Evolutionary conservation across 2,797 vertebrate genomes (phyloP).

Genomic region (Peromyscus melanophrys): DNA sequence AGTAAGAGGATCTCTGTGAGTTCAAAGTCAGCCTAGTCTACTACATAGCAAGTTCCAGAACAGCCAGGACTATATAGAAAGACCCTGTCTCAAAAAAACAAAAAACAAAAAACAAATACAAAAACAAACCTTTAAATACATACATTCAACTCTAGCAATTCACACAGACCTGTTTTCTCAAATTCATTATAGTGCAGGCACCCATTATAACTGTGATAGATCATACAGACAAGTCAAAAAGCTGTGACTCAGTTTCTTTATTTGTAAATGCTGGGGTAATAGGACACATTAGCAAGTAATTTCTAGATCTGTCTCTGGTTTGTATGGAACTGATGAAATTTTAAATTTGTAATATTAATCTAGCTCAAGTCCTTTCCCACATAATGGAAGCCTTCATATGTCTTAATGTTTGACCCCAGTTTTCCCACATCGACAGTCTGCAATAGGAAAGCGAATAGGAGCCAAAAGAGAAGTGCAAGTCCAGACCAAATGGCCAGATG

Average conservation of each 20-base stretch:
- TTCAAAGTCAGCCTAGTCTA: not conserved
- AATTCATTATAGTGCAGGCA: not conserved
- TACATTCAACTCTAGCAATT: not conserved
- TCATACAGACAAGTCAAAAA: constrained; percentile 20
- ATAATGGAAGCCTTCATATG: constrained; percentile 51
- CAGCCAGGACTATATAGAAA: not conserved
- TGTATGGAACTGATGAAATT: constrained; percentile 29
- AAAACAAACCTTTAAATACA: not conserved
- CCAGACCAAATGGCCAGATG: constrained; percentile 46
- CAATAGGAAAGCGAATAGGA: constrained; percentile 62
- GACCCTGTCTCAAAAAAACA: not conserved
- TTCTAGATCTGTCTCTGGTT: constrained; percentile 31
- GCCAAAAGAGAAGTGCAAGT: constrained; percentile 42
- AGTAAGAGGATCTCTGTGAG: not conserved
- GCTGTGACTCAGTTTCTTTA: constrained; percentile 25
- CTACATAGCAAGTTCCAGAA: not conserved
- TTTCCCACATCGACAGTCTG: constrained; percentile 47
- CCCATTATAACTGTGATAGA: not conserved
- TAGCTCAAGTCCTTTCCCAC: not conserved
- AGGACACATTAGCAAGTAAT: not conserved
- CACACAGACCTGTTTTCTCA: constrained; percentile 24
- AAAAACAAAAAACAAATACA: too few species aligned
- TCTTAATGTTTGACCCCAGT: constrained; percentile 22
- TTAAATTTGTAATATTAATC: constrained; percentile 27
- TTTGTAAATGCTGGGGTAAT: not conserved